Conservation (phyloP, 2,797 vertebrate genomes). For the Anisognathus igniventris region DNA sequence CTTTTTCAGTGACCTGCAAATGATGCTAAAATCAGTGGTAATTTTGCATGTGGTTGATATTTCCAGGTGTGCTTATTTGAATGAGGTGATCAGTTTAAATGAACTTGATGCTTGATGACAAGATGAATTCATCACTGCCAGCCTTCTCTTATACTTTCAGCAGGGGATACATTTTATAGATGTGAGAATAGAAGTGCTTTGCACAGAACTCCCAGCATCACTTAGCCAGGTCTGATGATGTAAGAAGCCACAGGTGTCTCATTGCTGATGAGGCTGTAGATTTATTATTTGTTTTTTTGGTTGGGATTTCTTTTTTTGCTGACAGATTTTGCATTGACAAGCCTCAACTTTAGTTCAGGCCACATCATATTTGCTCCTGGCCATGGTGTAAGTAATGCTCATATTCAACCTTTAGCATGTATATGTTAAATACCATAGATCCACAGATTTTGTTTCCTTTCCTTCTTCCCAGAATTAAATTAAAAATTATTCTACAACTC, state of each 20-base stretch:
- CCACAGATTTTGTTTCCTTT: neutral
- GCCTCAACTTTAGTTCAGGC: neutral
- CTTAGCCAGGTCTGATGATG: neutral
- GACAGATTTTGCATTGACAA: neutral
- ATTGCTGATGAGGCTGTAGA: neutral
- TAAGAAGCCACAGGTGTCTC: neutral
- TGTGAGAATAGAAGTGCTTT: neutral
- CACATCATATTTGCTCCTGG: neutral
- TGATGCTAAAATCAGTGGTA: neutral
- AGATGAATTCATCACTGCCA: neutral
- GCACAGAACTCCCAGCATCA: neutral
- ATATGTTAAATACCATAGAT: neutral
- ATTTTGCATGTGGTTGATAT: neutral
- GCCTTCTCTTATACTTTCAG: neutral
- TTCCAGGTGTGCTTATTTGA: neutral
- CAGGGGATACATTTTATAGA: neutral
- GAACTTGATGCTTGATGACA: neutral
- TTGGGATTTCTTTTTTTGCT: neutral
- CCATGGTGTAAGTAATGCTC: rapidly evolving
- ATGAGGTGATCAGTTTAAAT: neutral
- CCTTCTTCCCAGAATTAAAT: neutral
- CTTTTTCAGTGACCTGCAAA: neutral
- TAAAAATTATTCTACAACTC: neutral
- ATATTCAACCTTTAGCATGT: neutral
- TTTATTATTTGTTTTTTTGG: neutral